A percentile compares a stretch with the other conserved stretches of the same genome.
These are phyloP conservation scores for Blomia tropicalis DNA, from an alignment of 2,888 invertebrate species.

Conservation along the genomic window DNA sequence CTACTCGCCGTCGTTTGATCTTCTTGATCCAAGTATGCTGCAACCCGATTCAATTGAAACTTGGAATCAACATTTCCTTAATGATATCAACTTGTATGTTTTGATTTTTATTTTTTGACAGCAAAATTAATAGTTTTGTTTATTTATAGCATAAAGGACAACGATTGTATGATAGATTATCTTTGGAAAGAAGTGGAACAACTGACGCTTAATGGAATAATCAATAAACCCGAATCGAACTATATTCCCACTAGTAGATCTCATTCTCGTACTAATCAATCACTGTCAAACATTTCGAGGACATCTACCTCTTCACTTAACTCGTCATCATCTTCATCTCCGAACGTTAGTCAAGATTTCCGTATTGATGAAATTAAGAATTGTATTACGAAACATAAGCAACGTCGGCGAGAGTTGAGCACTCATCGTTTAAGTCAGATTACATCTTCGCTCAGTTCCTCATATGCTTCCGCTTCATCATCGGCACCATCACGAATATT, in stretches of 20 bases:
- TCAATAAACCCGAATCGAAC: not conserved
- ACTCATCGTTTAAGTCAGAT: not conserved
- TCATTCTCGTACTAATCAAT: not conserved
- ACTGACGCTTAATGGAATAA: not conserved
- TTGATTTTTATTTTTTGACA: not conserved
- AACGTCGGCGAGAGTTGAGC: not conserved
- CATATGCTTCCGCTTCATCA: not conserved
- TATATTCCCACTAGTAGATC: not conserved
- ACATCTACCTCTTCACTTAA: not conserved
- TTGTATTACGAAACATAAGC: not conserved
- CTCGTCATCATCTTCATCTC: not conserved
- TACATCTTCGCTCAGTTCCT: not conserved
- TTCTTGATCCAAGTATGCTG: not conserved
- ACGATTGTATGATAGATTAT: slow-evolving; percentile 1
- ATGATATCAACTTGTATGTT: slow-evolving; percentile 11
- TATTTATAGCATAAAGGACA: not conserved
- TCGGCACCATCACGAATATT: not conserved
- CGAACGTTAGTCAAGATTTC: not conserved
- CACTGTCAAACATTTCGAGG: not conserved
- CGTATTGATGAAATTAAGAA: not conserved
- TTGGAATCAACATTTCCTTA: not conserved
- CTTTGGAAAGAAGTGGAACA: slow-evolving; percentile 13
- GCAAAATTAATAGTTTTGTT: not conserved
- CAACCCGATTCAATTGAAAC: not conserved
- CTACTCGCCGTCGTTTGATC: not conserved